These are phyloP conservation scores for Lutraria lutraria DNA, from an alignment of 2,888 invertebrate species.

Conservation along the genomic window DNA sequence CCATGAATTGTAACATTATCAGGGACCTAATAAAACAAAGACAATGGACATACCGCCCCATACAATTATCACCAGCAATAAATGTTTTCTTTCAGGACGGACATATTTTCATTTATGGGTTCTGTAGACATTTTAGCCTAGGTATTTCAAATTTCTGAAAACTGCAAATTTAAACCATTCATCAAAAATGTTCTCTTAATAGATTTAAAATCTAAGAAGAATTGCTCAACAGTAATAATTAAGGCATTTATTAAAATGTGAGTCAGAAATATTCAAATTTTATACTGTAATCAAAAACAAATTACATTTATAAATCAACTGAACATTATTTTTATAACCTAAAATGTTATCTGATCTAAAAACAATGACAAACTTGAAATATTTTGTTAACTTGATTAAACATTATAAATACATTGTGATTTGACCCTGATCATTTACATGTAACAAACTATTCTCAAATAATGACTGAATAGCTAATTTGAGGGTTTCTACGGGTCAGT, in stretches of 20 bases:
- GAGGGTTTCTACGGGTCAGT: neutral
- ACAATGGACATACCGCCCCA: neutral
- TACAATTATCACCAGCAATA: neutral
- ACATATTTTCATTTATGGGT: neutral
- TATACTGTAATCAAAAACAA: neutral
- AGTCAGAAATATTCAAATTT: neutral
- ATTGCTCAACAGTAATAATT: neutral
- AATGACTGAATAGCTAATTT: neutral
- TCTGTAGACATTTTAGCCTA: neutral
- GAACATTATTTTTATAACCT: neutral
- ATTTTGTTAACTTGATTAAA: neutral
- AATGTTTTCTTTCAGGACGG: neutral
- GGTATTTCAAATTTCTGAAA: neutral
- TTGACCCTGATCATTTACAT: neutral
- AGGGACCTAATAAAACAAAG: neutral
- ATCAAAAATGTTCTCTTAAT: neutral
- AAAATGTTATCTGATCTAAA: neutral
- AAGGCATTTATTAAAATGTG: neutral
- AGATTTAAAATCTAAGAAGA: neutral
- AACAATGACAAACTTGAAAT: slow-evolving; percentile 8
- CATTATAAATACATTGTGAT: slow-evolving; percentile 12
- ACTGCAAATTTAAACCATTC: neutral
- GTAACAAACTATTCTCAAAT: neutral
- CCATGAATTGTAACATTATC: neutral
- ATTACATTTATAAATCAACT: neutral